Base-by-base conservation (phyloP, 2,797 vertebrate genomes). In the Xiphorhynchus erythropygius region DNA sequence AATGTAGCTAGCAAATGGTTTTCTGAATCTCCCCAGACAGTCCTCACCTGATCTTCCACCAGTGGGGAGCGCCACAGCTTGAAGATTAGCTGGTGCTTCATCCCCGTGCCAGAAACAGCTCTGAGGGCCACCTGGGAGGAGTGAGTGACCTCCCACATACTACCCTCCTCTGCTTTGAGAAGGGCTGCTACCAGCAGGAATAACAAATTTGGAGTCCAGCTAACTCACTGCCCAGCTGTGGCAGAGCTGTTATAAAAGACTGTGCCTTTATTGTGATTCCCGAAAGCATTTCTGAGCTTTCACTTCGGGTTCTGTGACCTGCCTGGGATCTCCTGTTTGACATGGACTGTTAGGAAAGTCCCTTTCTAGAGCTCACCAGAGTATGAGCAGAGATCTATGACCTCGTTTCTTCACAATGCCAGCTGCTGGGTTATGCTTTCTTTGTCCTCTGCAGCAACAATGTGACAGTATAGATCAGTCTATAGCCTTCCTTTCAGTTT, bases 171-270 rank as follows among this genome's bases (percentile, higher is more conserved):
- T 64, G 62, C 87, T 53, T 41, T 77, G 49, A 52, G 65, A 70
- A 10, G 0, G 0, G 28, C 81, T 91, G 82, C 41, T 74, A 1
- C 49, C 1, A 0, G 32, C 52, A 57, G 64, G n/a, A 73, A 9
- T 24, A 84, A 37, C 41, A 56, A 19, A 67, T 53, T 39, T 9
- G 0, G 27, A 84, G 73, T 18, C 35, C 70, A 78, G 47, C 11
- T 62, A 74, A 35, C 18, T 49, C 42, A 11, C 41, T 73, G 39
- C 47, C 57, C 68, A 78, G 69, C 46, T 74, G 78, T 55, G 71
- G 11, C 55, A 80, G 39, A 84, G 67, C 8, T 67, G 68, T 56
- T 44, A 7, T 21, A 47, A 49, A 67, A 56, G 11, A 1, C 37
- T 35, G 9, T 4, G 46, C 22, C 46, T 78, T 41, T 71, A 9